Conservation (phyloP, 2,888 invertebrate species). For the Quadroppia sp. region DNA sequence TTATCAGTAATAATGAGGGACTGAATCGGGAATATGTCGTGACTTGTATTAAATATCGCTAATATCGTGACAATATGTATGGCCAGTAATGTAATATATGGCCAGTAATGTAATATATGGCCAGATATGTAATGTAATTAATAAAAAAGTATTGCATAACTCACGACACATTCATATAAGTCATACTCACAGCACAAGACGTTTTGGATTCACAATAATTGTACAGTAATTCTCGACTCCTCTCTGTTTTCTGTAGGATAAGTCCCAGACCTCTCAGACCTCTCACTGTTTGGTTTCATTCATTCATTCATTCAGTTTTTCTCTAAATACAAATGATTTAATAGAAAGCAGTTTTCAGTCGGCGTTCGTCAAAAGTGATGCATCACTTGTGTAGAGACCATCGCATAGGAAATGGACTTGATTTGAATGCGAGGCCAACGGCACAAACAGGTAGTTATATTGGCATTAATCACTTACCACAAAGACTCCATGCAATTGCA, state of each 20-base stretch:
- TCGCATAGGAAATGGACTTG: constrained; percentile 22
- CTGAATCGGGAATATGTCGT: background rate
- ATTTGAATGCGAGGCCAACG: background rate
- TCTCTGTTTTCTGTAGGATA: constrained; percentile 4
- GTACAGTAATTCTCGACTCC: background rate
- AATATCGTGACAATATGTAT: constrained; percentile 26
- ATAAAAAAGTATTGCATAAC: constrained; percentile 1
- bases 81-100: background rate
- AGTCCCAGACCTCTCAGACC: constrained; percentile 16
- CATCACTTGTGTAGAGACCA: background rate
- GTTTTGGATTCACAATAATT: background rate
- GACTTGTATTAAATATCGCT: constrained; percentile 11
- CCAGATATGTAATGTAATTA: constrained; percentile 5
- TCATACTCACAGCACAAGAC: background rate
- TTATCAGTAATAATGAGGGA: background rate
- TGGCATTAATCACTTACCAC: constrained; percentile 29
- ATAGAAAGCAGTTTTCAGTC: constrained; percentile 29
- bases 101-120: background rate
- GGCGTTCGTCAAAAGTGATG: constrained; percentile 30
- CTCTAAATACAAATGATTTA: constrained; percentile 20
- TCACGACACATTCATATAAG: constrained; percentile 5
- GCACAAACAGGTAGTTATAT: constrained; percentile 20
- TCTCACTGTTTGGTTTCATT: constrained; percentile 29
- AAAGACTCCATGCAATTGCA: constrained; percentile 16
- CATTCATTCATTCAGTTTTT: constrained; percentile 24